A percentile compares a stretch with the other conserved stretches of the same genome.
phyloP scores from a whole-genome alignment of 2,888 invertebrate genomes.

The Nineta flava region DNA sequence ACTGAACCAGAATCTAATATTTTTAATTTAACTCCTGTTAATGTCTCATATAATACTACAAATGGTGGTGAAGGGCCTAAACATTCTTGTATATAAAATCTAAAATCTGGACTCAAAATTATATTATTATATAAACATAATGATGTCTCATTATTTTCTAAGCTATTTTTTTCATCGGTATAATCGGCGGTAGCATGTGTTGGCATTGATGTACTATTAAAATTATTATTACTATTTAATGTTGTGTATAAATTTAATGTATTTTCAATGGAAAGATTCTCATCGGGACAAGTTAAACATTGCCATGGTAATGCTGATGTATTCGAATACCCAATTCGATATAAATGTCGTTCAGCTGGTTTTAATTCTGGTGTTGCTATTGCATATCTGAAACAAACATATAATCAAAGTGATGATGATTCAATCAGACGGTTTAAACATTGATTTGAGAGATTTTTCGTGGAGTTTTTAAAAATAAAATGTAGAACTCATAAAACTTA shows the following conservation, averaged over 20 bases:
- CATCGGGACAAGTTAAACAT: conserved; percentile 40
- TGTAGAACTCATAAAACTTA: too few relatives aligned
- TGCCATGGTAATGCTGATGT: conserved; percentile 28
- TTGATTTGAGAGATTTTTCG: too few relatives aligned
- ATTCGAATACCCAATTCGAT: conserved; percentile 42
- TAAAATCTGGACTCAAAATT: conserved; percentile 36
- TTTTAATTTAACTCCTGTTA: conserved; percentile 39
- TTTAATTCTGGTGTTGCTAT: conserved; percentile 62
- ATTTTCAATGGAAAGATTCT: conserved; percentile 18
- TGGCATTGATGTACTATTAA: neutral
- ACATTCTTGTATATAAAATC: conserved; percentile 57
- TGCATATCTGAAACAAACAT: conserved; percentile 46
- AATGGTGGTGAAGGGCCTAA: conserved; percentile 60
- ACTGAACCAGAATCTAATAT: conserved; percentile 53
- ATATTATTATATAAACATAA: conserved; percentile 39
- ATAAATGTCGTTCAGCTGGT: conserved; percentile 70
- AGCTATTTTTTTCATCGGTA: neutral
- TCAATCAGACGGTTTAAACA: too few relatives aligned
- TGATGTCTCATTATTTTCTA: conserved; percentile 13
- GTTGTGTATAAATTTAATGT: neutral
- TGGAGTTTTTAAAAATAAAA: too few relatives aligned
- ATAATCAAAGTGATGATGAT: neutral
- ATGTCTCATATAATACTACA: conserved; percentile 43
- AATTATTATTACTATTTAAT: neutral
- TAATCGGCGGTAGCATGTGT: neutral